Percentiles rank a stretch among this genome's conserved stretches.
These are phyloP conservation scores for Erinaceus europaeus DNA, from an alignment of 2,113 vertebrate species.

Conservation along the genomic window DNA sequence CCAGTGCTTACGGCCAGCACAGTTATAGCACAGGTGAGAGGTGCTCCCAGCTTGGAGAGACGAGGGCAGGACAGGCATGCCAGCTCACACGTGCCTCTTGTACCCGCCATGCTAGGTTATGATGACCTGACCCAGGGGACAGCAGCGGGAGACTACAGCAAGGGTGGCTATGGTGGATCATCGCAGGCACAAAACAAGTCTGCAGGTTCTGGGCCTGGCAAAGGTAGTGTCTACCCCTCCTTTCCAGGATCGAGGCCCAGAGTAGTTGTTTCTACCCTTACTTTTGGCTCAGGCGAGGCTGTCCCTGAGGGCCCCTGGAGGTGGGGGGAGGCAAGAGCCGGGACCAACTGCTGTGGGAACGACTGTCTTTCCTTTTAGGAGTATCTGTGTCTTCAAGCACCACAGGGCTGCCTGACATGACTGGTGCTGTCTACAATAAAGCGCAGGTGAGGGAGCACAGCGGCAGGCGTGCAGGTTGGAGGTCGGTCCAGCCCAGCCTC, in stretches of 20 bases:
- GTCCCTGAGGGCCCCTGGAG: neutral
- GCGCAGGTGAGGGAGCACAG: constrained; percentile 85
- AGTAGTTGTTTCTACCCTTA: neutral
- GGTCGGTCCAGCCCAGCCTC: fast-evolving
- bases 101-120: constrained; percentile 85
- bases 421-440: constrained; percentile 94
- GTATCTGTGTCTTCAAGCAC: constrained; percentile 91
- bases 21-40: constrained; percentile 88
- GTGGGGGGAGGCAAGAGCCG: neutral
- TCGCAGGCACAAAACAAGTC: constrained; percentile 95
- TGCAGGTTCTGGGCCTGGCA: constrained; percentile 91
- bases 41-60: fast-evolving
- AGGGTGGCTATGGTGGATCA: constrained; percentile 93
- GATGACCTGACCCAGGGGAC: constrained; percentile 95
- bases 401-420: constrained; percentile 93
- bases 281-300: neutral
- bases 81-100: constrained; percentile 26
- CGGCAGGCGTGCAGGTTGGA: no score
- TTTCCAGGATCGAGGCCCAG: constrained; percentile 1
- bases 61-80: neutral
- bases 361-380: constrained; percentile 79
- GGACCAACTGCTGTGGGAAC: neutral
- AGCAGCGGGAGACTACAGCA: constrained; percentile 92
- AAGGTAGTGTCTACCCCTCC: constrained; percentile 85
- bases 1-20: constrained; percentile 91